These are phyloP conservation scores for Polyommatus iphigenia DNA, from an alignment of 2,888 invertebrate genomes.

Conservation along the genomic window DNA sequence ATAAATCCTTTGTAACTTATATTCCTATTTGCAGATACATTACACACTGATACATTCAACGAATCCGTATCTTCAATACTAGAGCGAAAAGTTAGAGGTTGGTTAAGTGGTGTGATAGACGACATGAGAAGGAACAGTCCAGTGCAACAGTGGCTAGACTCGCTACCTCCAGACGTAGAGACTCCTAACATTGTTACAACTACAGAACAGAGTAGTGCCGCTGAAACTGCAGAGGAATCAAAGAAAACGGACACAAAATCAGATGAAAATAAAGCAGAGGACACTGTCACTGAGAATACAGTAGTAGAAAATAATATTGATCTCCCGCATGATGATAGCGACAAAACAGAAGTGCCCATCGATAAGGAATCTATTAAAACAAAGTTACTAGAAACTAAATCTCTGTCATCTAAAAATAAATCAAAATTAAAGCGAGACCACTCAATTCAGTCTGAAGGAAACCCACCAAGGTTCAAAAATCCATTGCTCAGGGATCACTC, in stretches of 20 bases:
- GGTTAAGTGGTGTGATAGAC: slow-evolving; percentile 74
- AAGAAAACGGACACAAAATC: slow-evolving; percentile 52
- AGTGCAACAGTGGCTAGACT: slow-evolving; percentile 89
- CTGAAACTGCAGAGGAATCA: slow-evolving; percentile 44
- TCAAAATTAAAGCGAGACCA: slow-evolving; percentile 66
- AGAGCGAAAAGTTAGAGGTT: slow-evolving; percentile 72
- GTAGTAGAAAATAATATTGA: slow-evolving; percentile 47
- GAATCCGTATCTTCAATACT: slow-evolving; percentile 71
- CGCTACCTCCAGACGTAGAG: slow-evolving; percentile 74
- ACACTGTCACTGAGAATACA: slow-evolving; percentile 62
- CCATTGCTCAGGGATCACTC: slow-evolving; percentile 74
- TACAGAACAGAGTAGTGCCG: slow-evolving; percentile 35
- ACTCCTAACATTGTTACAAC: slow-evolving; percentile 38
- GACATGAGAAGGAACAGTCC: slow-evolving; percentile 84
- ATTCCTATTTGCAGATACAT: slow-evolving; percentile 52
- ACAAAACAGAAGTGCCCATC: slow-evolving; percentile 60
- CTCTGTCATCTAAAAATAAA: slow-evolving; percentile 54
- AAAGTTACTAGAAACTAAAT: slow-evolving; percentile 66
- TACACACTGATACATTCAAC: slow-evolving; percentile 55
- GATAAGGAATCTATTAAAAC: slow-evolving; percentile 63
- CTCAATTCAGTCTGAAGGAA: slow-evolving; percentile 74
- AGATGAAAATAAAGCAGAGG: slow-evolving; percentile 64
- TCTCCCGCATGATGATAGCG: slow-evolving; percentile 46
- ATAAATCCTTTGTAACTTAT: neutral
- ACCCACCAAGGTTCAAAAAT: slow-evolving; percentile 67